Evolutionary conservation across 2,113 vertebrate species (phyloP).

Genomic region (Pelecanoides urinatrix): DNA sequence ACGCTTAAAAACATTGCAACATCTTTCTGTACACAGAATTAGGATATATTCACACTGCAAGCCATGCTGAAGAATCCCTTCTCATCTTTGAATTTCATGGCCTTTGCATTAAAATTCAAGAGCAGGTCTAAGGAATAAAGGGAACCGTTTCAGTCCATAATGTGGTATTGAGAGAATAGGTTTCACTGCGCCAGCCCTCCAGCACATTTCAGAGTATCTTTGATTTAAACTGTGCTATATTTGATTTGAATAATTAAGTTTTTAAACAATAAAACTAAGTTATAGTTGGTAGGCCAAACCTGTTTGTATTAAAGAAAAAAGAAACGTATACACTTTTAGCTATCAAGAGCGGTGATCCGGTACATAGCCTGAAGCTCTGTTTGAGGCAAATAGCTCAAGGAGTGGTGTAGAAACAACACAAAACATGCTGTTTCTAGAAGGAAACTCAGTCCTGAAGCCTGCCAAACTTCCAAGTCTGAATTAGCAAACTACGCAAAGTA

Average conservation of each 20-base stretch:
- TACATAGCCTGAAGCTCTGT: not conserved
- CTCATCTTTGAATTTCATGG: not conserved
- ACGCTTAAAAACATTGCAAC: not conserved
- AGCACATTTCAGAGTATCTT: not conserved
- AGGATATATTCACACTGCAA: not conserved
- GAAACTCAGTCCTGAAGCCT: not conserved
- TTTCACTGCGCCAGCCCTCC: not conserved
- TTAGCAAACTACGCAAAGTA: not conserved
- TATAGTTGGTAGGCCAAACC: not conserved
- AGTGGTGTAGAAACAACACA: not conserved
- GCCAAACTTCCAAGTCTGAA: not conserved
- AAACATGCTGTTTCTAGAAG: not conserved
- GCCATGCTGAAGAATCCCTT: not conserved
- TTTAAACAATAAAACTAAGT: not conserved
- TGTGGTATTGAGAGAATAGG: too few relatives aligned
- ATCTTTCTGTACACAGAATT: not conserved
- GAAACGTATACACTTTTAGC: not conserved
- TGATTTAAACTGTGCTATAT: not conserved
- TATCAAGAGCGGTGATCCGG: not conserved
- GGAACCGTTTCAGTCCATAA: fast-evolving
- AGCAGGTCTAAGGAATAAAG: not conserved
- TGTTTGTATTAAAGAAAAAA: not conserved
- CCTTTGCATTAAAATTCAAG: not conserved
- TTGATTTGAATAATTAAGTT: not conserved
- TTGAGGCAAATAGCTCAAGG: not conserved